phyloP scores from a whole-genome alignment of 2,888 invertebrate species.

The Sesamia inferens region DNA sequence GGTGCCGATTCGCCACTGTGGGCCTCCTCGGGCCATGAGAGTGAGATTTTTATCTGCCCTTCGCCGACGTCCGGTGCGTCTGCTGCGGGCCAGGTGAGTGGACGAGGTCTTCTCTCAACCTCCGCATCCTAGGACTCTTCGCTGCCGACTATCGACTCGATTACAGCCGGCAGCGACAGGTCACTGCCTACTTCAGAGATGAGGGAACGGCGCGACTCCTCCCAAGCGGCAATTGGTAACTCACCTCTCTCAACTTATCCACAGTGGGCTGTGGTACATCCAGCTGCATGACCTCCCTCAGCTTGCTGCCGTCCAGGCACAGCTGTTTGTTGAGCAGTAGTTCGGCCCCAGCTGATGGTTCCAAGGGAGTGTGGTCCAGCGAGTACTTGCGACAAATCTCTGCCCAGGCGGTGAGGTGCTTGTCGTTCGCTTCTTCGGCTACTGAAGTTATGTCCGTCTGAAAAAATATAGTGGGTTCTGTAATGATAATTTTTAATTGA shows the following conservation, averaged over 20 bases:
- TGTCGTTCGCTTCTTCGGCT: conserved; percentile 97
- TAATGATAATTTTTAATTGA: background rate
- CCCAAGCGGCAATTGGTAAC: background rate
- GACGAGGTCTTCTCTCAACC: too few relatives aligned
- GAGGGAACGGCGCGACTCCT: too few relatives aligned
- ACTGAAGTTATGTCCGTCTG: conserved; percentile 94
- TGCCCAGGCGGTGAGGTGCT: conserved; percentile 98
- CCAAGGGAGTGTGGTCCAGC: conserved; percentile 95
- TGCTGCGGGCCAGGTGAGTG: too few relatives aligned
- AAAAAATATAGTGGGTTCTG: background rate
- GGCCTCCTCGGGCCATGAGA: too few relatives aligned
- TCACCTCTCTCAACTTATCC: conserved; percentile 85
- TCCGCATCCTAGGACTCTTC: too few relatives aligned
- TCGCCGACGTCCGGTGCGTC: too few relatives aligned
- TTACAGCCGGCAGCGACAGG: too few relatives aligned
- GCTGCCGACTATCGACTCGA: too few relatives aligned
- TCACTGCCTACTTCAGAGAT: too few relatives aligned
- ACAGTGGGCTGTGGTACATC: conserved; percentile 91
- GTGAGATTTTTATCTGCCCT: too few relatives aligned
- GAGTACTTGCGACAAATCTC: conserved; percentile 94
- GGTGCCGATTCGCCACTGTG: too few relatives aligned
- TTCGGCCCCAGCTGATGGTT: conserved; percentile 96
- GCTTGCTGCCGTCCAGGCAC: conserved; percentile 92
- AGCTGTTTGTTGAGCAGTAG: conserved; percentile 95
- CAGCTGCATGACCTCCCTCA: conserved; percentile 91